Evolutionary conservation across 2,888 invertebrate species (phyloP).

Genomic region (Tipula helvola): DNA sequence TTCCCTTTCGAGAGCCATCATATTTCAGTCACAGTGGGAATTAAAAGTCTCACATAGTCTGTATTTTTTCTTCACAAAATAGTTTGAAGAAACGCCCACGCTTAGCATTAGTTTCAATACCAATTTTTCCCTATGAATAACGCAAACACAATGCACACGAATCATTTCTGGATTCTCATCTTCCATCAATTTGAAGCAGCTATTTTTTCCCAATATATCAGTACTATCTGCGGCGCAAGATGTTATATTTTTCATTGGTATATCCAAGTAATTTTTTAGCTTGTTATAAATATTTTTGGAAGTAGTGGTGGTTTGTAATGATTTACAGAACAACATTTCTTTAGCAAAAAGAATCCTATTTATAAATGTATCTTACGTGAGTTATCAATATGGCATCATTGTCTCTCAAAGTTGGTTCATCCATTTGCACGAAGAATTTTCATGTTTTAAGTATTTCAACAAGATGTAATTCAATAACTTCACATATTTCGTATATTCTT

Average conservation of each 20-base stretch:
- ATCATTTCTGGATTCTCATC: constrained; percentile 10
- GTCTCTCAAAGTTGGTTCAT: constrained; percentile 12
- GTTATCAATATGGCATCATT: constrained; percentile 10
- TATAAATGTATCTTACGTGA: constrained; percentile 15
- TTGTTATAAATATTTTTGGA: constrained; percentile 16
- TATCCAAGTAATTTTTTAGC: too few relatives aligned
- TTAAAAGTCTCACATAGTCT: not conserved
- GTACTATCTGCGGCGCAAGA: constrained; percentile 18
- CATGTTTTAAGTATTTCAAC: constrained; percentile 9
- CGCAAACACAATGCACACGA: constrained; percentile 16
- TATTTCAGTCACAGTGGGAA: too few relatives aligned
- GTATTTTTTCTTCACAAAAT: not conserved
- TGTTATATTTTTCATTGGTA: constrained; percentile 18
- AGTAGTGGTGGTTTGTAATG: constrained; percentile 16
- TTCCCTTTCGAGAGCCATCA: constrained; percentile 9
- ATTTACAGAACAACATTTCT: constrained; percentile 18
- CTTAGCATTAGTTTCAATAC: not conserved
- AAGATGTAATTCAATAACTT: constrained; percentile 11
- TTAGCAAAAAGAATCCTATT: constrained; percentile 15
- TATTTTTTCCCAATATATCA: not conserved
- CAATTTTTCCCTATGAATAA: too few relatives aligned
- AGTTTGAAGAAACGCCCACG: too few relatives aligned
- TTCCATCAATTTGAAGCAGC: constrained; percentile 15
- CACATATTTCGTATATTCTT: constrained; percentile 7
- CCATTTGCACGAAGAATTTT: constrained; percentile 13